Evolutionary conservation across 2,888 invertebrate genomes (phyloP).

Genomic region (Ellobium chinense): DNA sequence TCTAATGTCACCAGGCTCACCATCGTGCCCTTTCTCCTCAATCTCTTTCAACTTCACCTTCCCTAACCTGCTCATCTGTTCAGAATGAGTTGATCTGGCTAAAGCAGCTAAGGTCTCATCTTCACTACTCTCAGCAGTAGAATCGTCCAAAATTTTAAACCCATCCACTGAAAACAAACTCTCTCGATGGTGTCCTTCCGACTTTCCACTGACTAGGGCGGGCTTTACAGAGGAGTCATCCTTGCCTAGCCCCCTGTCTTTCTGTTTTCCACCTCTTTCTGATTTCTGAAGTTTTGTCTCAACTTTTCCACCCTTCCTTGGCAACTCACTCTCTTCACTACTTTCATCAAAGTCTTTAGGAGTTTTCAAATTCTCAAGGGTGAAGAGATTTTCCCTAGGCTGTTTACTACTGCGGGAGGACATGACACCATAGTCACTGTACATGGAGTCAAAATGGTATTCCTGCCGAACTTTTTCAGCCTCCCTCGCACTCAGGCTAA

Average conservation of each 20-base stretch:
- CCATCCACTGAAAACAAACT: slow-evolving; percentile 21
- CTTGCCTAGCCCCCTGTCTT: background rate
- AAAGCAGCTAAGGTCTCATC: slow-evolving; percentile 18
- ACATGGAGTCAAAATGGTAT: slow-evolving; percentile 55
- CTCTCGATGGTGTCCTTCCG: background rate
- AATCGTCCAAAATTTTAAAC: slow-evolving; percentile 22
- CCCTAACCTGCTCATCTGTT: slow-evolving; percentile 23
- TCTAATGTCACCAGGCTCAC: slow-evolving; percentile 17
- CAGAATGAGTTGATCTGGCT: slow-evolving; percentile 10
- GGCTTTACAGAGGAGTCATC: background rate
- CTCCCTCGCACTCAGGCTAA: slow-evolving; percentile 80
- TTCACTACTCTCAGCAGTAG: slow-evolving; percentile 22
- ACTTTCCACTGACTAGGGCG: background rate
- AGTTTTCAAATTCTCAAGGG: slow-evolving; percentile 41
- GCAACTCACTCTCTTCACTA: background rate
- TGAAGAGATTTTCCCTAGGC: slow-evolving; percentile 39
- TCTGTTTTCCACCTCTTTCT: slow-evolving; percentile 1
- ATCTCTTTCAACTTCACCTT: slow-evolving; percentile 26
- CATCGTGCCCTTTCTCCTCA: background rate
- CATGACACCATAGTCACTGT: slow-evolving; percentile 46
- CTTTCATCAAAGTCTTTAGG: slow-evolving; percentile 39
- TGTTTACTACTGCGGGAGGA: slow-evolving; percentile 29
- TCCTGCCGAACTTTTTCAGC: slow-evolving; percentile 60
- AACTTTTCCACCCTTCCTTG: background rate
- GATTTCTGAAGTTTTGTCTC: slow-evolving; percentile 1